These are phyloP conservation scores for Drosophila lini DNA, from an alignment of 1,140 invertebrate species.

Conservation along the genomic window DNA sequence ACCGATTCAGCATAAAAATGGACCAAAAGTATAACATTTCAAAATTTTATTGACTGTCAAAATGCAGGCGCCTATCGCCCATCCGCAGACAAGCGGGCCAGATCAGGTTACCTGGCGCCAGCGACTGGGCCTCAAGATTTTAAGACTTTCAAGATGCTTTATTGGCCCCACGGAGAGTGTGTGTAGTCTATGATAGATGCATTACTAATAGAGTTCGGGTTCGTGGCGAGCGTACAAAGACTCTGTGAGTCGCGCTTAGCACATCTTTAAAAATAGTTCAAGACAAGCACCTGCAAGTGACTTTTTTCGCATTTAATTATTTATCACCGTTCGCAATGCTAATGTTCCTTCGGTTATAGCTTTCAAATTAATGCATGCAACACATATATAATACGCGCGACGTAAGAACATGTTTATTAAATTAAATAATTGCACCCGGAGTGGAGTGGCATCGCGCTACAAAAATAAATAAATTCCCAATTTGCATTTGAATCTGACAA, in stretches of 20 bases:
- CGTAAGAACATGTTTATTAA: slow-evolving; percentile 73
- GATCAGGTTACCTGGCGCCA: slow-evolving; percentile 58
- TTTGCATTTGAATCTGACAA: slow-evolving; percentile 63
- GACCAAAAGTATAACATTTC: slow-evolving; percentile 79
- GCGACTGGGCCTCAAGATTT: not conserved
- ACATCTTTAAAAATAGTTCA: slow-evolving; percentile 83
- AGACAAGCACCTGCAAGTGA: slow-evolving; percentile 49
- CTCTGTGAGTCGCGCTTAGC: slow-evolving; percentile 45
- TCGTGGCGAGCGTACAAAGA: slow-evolving; percentile 17
- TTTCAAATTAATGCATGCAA: slow-evolving; percentile 65
- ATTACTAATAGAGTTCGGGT: slow-evolving; percentile 61
- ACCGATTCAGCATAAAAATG: slow-evolving; percentile 66
- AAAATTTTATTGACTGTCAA: slow-evolving; percentile 83
- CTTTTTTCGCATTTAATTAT: slow-evolving; percentile 44
- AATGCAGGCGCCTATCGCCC: slow-evolving; percentile 52
- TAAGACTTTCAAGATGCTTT: slow-evolving; percentile 59
- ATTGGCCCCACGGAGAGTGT: slow-evolving; percentile 40
- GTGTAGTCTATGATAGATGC: slow-evolving; percentile 49
- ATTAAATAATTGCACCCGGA: slow-evolving; percentile 65
- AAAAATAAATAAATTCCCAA: slow-evolving; percentile 27
- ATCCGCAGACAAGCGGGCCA: slow-evolving; percentile 59
- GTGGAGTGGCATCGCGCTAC: slow-evolving; percentile 27
- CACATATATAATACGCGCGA: slow-evolving; percentile 48
- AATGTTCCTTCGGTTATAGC: slow-evolving; percentile 40
- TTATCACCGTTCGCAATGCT: slow-evolving; percentile 50